Evolutionary conservation across 2,888 invertebrate genomes (phyloP).

Genomic region (Volucella bombylans): DNA sequence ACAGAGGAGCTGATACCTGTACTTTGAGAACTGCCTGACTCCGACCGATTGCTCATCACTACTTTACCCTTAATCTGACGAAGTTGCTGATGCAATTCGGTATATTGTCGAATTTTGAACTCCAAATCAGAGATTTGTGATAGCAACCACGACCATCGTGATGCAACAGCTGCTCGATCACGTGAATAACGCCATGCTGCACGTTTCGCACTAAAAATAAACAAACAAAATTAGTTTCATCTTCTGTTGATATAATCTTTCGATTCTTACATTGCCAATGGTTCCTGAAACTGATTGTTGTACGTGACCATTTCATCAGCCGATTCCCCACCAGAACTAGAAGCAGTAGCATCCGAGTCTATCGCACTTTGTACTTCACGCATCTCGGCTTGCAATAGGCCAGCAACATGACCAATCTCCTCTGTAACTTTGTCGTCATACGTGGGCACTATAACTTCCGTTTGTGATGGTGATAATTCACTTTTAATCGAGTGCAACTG

Average conservation of each 20-base stretch:
- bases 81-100: constrained; percentile 88
- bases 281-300: constrained; percentile 90
- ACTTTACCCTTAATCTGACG: constrained; percentile 59
- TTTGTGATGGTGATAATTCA: not conserved
- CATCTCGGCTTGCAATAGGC: constrained; percentile 88
- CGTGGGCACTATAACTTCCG: constrained; percentile 80
- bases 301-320: constrained; percentile 93
- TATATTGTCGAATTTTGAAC: constrained; percentile 94
- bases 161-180: constrained; percentile 91
- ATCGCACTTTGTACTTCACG: constrained; percentile 89
- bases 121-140: constrained; percentile 96
- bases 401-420: constrained; percentile 88
- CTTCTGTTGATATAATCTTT: not conserved
- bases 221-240: constrained; percentile 1
- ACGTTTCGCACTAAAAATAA: constrained; percentile 87
- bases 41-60: constrained; percentile 37
- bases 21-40: constrained; percentile 16
- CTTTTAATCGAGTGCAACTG: constrained; percentile 18
- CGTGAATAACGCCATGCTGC: constrained; percentile 92
- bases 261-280: constrained; percentile 89
- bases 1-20: constrained; percentile 78
- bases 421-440: constrained; percentile 83
- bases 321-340: constrained; percentile 96
- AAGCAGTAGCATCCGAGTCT: constrained; percentile 96
- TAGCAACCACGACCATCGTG: constrained; percentile 95